Conservation (phyloP, 2,797 vertebrate species). For the Phoeniculus purpureus region DNA sequence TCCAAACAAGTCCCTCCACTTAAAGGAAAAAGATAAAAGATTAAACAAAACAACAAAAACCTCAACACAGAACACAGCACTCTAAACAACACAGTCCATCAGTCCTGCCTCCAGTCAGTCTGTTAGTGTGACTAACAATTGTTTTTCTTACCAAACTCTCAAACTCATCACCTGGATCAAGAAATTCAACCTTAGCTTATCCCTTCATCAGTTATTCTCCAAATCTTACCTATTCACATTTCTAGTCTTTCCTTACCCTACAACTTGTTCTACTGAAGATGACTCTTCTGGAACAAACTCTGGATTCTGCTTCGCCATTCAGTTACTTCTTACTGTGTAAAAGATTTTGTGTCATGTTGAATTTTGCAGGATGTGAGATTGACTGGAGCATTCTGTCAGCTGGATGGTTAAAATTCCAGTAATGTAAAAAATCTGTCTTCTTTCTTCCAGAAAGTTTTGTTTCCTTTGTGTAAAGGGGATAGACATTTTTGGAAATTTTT, state of each 20-base stretch:
- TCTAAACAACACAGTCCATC: not conserved
- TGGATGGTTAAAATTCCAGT: not conserved
- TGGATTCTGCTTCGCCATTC: not conserved
- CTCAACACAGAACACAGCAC: not conserved
- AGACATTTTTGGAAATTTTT: not conserved
- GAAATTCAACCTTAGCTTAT: not conserved
- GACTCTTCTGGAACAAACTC: not conserved
- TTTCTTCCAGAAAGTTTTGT: not conserved
- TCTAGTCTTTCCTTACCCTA: not conserved
- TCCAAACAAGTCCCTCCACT: not conserved
- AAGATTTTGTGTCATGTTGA: not conserved
- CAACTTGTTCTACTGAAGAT: not conserved
- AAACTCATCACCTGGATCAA: not conserved
- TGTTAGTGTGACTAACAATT: not conserved
- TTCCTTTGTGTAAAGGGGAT: not conserved
- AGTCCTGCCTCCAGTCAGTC: not conserved
- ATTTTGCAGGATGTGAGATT: not conserved
- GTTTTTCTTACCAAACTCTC: not conserved
- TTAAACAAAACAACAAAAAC: fast-evolving
- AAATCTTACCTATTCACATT: not conserved
- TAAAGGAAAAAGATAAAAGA: not conserved
- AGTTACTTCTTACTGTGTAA: not conserved
- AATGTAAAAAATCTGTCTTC: not conserved
- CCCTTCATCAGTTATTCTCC: not conserved
- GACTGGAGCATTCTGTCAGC: not conserved